Evolutionary conservation across 2,888 invertebrate genomes (phyloP).

Genomic region (Kryphioiulus occultus): DNA sequence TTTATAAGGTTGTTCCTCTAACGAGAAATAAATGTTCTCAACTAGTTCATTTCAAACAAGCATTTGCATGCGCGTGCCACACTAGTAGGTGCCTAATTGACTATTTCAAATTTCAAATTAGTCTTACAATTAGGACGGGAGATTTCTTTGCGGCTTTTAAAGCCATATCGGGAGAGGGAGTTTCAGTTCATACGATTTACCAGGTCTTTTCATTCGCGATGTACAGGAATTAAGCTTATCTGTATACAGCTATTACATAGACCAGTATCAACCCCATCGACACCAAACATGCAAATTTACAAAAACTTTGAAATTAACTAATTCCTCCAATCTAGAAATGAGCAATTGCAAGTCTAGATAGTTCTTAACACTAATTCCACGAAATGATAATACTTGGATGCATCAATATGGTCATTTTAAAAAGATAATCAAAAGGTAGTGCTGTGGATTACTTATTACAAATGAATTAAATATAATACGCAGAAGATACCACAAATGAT

Average conservation of each 20-base stretch:
- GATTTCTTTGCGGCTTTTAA: neutral
- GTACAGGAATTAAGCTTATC: no score
- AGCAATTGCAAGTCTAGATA: neutral
- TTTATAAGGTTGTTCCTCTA: neutral
- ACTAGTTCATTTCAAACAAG: neutral
- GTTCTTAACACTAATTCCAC: neutral
- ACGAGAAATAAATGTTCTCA: neutral
- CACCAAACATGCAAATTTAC: neutral
- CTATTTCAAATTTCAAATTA: slow-evolving; percentile 2
- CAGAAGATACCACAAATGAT: no score
- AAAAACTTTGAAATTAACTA: neutral
- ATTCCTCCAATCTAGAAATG: neutral
- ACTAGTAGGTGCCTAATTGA: neutral
- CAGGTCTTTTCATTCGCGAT: neutral
- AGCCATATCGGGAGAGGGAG: neutral
- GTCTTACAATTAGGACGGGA: neutral
- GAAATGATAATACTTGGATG: neutral
- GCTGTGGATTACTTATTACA: no score
- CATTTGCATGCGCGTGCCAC: neutral
- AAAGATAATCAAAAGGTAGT: no score
- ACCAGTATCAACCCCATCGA: neutral
- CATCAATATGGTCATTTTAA: no score
- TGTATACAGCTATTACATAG: no score
- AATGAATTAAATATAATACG: no score
- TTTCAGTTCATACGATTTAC: neutral